Percentiles rank a stretch among this genome's conserved stretches.
phyloP scores from a whole-genome alignment of 1,140 invertebrate genomes.

The Brachionus calyciflorus region DNA sequence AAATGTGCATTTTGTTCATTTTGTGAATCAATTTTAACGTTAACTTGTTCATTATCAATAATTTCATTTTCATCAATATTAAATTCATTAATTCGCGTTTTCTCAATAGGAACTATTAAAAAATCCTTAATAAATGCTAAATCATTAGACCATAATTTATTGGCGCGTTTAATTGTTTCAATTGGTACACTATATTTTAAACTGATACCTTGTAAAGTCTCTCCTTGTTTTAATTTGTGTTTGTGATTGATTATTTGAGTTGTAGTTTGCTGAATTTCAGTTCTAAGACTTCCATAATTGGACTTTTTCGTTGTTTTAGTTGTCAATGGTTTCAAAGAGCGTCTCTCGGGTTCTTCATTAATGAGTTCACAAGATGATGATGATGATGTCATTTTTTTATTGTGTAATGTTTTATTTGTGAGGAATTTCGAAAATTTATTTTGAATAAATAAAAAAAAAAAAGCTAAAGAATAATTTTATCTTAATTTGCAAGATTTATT shows the following conservation, averaged over 20 bases:
- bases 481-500: too few relatives aligned
- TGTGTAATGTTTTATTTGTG: too few relatives aligned
- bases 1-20: neutral
- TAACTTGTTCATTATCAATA: neutral
- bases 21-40: neutral
- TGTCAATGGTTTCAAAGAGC: neutral
- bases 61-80: slow-evolving; percentile 16
- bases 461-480: too few relatives aligned
- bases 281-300: slow-evolving; percentile 34
- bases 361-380: slow-evolving; percentile 1
- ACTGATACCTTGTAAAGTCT: slow-evolving; percentile 35
- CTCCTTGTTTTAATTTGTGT: slow-evolving; percentile 16
- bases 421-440: too few relatives aligned
- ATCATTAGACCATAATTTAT: slow-evolving; percentile 34
- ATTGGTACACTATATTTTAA: slow-evolving; percentile 27
- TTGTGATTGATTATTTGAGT: slow-evolving; percentile 1
- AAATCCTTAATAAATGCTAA: slow-evolving; percentile 36
- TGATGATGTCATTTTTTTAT: slow-evolving; percentile 27
- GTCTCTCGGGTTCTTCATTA: neutral
- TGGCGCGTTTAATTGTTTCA: slow-evolving; percentile 27
- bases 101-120: slow-evolving; percentile 24
- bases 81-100: neutral
- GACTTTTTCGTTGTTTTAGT: slow-evolving; percentile 21
- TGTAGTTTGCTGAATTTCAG: neutral
- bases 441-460: too few relatives aligned